A percentile compares a stretch with the other conserved stretches of the same genome.
phyloP scores from a whole-genome alignment of 2,888 invertebrate species.

The Trissolcus brochymenae region DNA sequence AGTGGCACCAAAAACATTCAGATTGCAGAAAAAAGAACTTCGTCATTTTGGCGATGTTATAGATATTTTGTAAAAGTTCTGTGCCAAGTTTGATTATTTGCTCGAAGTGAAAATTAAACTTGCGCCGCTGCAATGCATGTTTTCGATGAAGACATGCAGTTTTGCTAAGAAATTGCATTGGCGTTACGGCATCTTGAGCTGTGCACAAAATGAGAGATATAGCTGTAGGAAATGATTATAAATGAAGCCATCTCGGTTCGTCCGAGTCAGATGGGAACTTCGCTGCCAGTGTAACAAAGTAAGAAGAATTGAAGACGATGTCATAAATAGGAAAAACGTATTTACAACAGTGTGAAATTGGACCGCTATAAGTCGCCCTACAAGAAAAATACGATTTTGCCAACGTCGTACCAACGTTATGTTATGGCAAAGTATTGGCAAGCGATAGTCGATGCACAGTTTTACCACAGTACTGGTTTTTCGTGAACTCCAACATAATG shows the following conservation, averaged over 20 bases:
- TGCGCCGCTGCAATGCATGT: slow-evolving; percentile 44
- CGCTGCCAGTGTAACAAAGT: slow-evolving; percentile 71
- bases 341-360: slow-evolving; percentile 75
- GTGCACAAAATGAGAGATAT: slow-evolving; percentile 66
- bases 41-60: slow-evolving; percentile 48
- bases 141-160: slow-evolving; percentile 60
- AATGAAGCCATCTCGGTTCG: slow-evolving; percentile 71
- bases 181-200: slow-evolving; percentile 53
- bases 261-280: slow-evolving; percentile 62
- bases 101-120: slow-evolving; percentile 53
- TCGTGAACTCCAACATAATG: no score
- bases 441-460: no score
- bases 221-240: slow-evolving; percentile 74
- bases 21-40: slow-evolving; percentile 40
- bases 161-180: slow-evolving; percentile 58
- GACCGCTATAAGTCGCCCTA: slow-evolving; percentile 67
- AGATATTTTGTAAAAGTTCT: slow-evolving; percentile 51
- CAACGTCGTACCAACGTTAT: no score
- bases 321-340: slow-evolving; percentile 74
- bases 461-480: no score
- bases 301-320: slow-evolving; percentile 75
- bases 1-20: slow-evolving; percentile 34
- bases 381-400: no score
- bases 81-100: slow-evolving; percentile 48
- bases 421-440: no score